Percentiles rank a stretch among this genome's conserved stretches.
Evolutionary conservation across 2,797 vertebrate genomes (phyloP).

Genomic region (Cyclura pinguis): DNA sequence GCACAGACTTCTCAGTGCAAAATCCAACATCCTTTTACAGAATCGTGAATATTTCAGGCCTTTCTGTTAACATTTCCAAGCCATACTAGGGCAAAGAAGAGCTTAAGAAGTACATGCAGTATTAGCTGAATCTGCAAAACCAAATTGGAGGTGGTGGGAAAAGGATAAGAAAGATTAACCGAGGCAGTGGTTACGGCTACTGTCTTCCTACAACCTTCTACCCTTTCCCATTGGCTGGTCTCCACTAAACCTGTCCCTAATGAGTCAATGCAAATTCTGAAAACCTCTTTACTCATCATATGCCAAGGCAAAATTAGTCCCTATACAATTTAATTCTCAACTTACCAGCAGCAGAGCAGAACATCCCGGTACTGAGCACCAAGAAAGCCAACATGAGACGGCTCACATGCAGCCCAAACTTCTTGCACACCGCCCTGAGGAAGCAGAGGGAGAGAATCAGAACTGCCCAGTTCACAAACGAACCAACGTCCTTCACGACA

Average conservation of each 20-base stretch:
- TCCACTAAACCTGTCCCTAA: neutral
- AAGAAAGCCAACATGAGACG: slow-evolving; percentile 96
- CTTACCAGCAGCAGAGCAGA: slow-evolving; percentile 95
- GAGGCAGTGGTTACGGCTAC: neutral
- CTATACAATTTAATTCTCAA: neutral
- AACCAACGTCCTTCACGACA: too few relatives aligned
- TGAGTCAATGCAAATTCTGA: neutral
- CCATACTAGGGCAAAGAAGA: neutral
- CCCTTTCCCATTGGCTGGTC: neutral
- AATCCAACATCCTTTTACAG: neutral
- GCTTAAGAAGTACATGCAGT: neutral
- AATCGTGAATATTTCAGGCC: neutral
- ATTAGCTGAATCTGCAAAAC: neutral
- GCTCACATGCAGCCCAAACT: slow-evolving; percentile 96
- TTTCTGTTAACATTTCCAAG: neutral
- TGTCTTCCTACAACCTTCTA: neutral
- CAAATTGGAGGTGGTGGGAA: too few relatives aligned
- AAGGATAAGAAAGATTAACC: neutral
- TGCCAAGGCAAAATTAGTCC: neutral
- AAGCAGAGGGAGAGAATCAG: slow-evolving; percentile 40
- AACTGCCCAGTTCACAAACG: neutral
- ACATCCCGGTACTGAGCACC: slow-evolving; percentile 97
- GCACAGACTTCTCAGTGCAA: neutral
- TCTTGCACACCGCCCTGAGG: slow-evolving; percentile 95
- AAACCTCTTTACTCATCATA: neutral